Evolutionary conservation across 2,888 invertebrate genomes (phyloP), one percentile per base, ranked within the genome.

Genomic region (Athalia rosae): DNA sequence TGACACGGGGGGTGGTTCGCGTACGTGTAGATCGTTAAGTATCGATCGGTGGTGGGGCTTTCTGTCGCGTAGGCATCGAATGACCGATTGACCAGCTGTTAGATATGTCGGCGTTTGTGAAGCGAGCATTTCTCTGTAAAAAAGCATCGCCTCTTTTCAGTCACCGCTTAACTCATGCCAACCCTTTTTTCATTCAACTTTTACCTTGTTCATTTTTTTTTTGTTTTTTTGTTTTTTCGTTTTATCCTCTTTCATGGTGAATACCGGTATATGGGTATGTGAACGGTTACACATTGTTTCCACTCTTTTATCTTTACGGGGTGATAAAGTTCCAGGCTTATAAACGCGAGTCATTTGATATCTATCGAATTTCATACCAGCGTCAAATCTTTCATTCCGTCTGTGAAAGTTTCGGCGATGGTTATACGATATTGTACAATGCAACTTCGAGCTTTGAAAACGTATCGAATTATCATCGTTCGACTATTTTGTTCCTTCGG

Each of bases 81-180:
- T 66, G 64, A 66, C 64, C 64, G 64, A 66, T 66, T 66, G 64
- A 66, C 66, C 66, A 66, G 66, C 66, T 66, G 66, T 48, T 48
- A 13, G 8, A 3, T 11, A 3, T 53, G n/a, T 53, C n/a, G 8
- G n/a, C 8, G 8, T n/a, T 53, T n/a, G n/a, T 53, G 8, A 3
- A 8, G 9, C 9, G 9, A n/a, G 53, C n/a, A 3, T 53, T 53
- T 11, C n/a, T 53, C n/a, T 4, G 4, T 53, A n/a, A 11, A 53
- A 11, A 11, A 43, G 41, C 61, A 61, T 6, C n/a, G 62, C 43
- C 11, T 9, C 43, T 43, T n/a, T 43, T 8, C 61, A 5, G 43
- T 4, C n/a, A 28, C 11, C 11, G 6, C n/a, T 64, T 48, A 0
- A 13, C 8, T 64, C 7, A 66, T 48, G 48, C 45, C 48, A 48